Evolutionary conservation across 2,888 invertebrate genomes (phyloP), one percentile per base, ranked within the genome.

Genomic region (Meteorus colon): DNA sequence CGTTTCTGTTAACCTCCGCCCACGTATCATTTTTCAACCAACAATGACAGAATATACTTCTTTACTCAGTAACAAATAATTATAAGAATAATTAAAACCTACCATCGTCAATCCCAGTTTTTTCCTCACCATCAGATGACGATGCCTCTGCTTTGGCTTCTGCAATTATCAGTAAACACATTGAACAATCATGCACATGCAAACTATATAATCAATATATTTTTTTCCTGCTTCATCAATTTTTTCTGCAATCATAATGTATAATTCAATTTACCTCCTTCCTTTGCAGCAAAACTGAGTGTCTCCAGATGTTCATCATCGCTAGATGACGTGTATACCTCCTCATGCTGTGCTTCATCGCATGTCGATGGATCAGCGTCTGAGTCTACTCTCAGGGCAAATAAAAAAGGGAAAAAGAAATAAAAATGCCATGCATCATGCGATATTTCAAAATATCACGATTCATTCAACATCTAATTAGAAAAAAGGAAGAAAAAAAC

Each of bases 351-450:
- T 48, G 88, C 88, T 77, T 89, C 87, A 77, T 90, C 92, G 91
- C 93, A 92, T 85, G 92, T 92, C 89, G 93, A 92, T 82, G 92
- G 91, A 88, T 94, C 94, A 90, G 92, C 91, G 88, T 91, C 92
- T 89, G 93, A 92, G 91, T 94, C 94, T 93, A 90, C 76, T 81
- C 66, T 74, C 66, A 79, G 70, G 65, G 48, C 74, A 83, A 80
- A 67, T 68, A 19, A 27, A 19, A 55, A 51, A 34, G 31, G 37
- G 68, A 16, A 67, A 55, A 55, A 66, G 34, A 80, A 83, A 83
- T 55, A 55, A 55, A n/a, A 55, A 55, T 2, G 19, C 6, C 83
- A 82, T 81, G 78, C 82, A 81, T 84, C 86, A 86, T 88, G 86
- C 84, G 71, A 65, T 60, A 14, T 27, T 14, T 45, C 31, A 34